These are phyloP conservation scores for Drosophila quinaria DNA, from an alignment of 2,888 invertebrate species.

Conservation along the genomic window DNA sequence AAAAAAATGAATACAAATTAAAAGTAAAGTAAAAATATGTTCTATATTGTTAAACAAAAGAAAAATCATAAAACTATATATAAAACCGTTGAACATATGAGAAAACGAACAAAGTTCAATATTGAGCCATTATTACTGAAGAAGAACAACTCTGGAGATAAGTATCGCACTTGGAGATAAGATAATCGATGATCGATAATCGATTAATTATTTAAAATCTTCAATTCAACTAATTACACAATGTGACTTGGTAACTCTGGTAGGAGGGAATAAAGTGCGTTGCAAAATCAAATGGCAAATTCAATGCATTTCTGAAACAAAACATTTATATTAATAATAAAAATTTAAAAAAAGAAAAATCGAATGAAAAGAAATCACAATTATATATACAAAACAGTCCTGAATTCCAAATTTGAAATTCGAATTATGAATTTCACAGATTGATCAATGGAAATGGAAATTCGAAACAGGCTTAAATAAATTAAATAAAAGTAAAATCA, in stretches of 20 bases:
- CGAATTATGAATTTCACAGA: not conserved
- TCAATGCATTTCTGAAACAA: conserved; percentile 67
- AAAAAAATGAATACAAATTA: conserved; percentile 3
- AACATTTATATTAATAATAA: conserved; percentile 12
- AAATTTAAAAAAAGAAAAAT: not conserved
- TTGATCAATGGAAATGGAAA: not conserved
- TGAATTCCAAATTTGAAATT: not conserved
- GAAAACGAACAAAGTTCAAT: conserved; percentile 77
- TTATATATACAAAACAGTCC: not conserved
- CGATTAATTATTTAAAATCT: conserved; percentile 30
- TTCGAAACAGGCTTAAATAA: not conserved
- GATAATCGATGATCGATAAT: conserved; percentile 13
- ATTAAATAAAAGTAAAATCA: not conserved
- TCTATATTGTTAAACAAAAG: conserved; percentile 45
- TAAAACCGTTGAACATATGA: conserved; percentile 57
- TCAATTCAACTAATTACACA: conserved; percentile 17
- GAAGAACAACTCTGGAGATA: conserved; percentile 31
- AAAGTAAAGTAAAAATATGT: conserved; percentile 24
- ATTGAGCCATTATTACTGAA: conserved; percentile 25
- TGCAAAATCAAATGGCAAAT: conserved; percentile 74
- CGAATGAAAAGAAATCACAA: not conserved
- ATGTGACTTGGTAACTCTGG: not conserved
- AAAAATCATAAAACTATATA: conserved; percentile 37
- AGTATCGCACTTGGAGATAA: conserved; percentile 44
- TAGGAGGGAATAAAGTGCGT: conserved; percentile 29